Base-by-base conservation (phyloP, 2,888 invertebrate species). In the Diarsia mendica region DNA sequence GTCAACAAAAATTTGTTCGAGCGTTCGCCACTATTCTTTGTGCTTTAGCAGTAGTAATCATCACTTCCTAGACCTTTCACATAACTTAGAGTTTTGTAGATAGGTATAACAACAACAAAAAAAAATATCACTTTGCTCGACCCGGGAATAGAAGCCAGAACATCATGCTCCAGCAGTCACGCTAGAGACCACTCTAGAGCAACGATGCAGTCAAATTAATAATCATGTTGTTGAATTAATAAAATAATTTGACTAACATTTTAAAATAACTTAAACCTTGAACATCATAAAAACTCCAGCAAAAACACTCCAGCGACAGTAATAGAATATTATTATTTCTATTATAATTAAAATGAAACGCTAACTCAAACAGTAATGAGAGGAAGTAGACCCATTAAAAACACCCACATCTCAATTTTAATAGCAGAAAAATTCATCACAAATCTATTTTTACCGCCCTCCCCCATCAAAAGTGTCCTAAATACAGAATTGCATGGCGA, bases 401-500 rank as follows among this genome's bases (percentile, higher is more conserved):
- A 73, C 80, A 33, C 81, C 80, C 81, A 80, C 82, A 80, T 69
- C 60, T 81, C 68, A 80, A 79, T 72, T 78, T 75, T 68, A 80
- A 77, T 72, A 75, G 75, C 67, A 58, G 80, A 86, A 84, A 82
- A 75, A 86, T 73, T 71, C 67, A 86, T 85, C 81, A 86, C 65
- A 51, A 60, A 5, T 85, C 89, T 92, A 93, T 91, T 91, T 89
- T 85, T 89, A 88, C 75, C 44, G 70, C n/a, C 75, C 87, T 92
- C 93, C 95, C 94, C 94, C 93, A 92, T 93, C 91, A 92, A 94
- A 94, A 91, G 89, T 92, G 94, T 93, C 94, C 95, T 94, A 92
- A 93, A 95, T 95, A 92, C 93, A 92, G 93, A 93, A 94, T 93
- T 92, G 94, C 94, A 94, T 91, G 89, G 93, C 90, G 94, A 95